Evolutionary conservation across 2,113 vertebrate genomes (phyloP).

Genomic region (Sinocyclocheilus anshuiensis): DNA sequence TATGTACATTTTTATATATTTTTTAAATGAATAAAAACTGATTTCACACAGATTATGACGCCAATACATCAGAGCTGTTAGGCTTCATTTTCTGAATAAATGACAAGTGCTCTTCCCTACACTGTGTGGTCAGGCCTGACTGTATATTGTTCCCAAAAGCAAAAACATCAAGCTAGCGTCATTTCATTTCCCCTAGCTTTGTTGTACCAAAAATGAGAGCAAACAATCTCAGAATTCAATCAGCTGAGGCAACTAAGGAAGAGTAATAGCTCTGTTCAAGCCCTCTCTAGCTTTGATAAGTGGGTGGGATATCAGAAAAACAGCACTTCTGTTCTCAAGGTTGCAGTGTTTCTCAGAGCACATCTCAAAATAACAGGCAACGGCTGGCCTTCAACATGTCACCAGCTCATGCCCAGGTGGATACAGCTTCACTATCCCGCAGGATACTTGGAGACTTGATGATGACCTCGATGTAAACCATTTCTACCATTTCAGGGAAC

Average conservation of each 20-base stretch:
- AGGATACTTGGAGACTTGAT: background rate
- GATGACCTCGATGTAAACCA: constrained; percentile 1
- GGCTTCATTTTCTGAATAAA: background rate
- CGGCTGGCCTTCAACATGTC: constrained; percentile 3
- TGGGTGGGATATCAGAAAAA: constrained; percentile 14
- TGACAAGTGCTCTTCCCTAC: background rate
- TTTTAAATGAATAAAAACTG: background rate
- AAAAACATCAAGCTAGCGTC: background rate
- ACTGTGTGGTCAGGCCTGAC: background rate
- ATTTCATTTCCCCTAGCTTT: background rate
- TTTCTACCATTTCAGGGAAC: background rate
- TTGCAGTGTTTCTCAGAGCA: constrained; percentile 15
- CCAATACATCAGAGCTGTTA: background rate
- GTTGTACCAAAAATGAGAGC: constrained; percentile 2
- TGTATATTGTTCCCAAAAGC: background rate
- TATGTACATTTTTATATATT: background rate
- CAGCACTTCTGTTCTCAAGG: constrained; percentile 21
- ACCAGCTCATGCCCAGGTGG: background rate
- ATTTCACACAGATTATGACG: background rate
- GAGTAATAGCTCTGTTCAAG: constrained; percentile 19
- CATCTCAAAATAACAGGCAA: constrained; percentile 6
- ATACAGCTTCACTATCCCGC: background rate
- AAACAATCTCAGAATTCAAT: constrained; percentile 34
- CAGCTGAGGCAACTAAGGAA: constrained; percentile 14
- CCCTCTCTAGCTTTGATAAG: constrained; percentile 6